Percentiles rank a stretch among this genome's conserved stretches.
phyloP scores from a whole-genome alignment of 2,888 invertebrate species.

The Lithophane ornitopus region DNA sequence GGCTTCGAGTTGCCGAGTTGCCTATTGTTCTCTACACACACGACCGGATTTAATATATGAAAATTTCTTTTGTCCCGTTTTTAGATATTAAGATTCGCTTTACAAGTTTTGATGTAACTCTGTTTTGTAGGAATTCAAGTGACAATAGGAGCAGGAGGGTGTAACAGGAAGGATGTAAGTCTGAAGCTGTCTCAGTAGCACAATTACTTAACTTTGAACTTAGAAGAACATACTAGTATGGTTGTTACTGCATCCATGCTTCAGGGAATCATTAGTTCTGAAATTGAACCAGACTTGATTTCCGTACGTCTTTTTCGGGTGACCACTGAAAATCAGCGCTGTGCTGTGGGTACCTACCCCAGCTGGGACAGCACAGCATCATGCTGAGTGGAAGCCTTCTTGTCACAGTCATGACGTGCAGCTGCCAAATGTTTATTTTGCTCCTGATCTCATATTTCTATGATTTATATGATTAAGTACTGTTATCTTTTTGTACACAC shows the following conservation, averaged over 20 bases:
- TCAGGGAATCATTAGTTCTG: background rate
- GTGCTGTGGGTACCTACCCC: too few relatives aligned
- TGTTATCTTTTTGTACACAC: too few relatives aligned
- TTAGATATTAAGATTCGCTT: conserved; percentile 61
- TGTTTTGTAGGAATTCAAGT: conserved; percentile 50
- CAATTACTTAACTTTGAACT: conserved; percentile 16
- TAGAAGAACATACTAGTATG: conserved; percentile 1
- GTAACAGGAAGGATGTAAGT: conserved; percentile 36
- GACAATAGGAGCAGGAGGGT: conserved; percentile 36
- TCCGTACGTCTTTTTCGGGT: too few relatives aligned
- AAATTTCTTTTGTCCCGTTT: conserved; percentile 62
- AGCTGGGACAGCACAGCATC: too few relatives aligned
- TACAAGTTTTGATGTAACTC: conserved; percentile 54
- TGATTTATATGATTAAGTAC: too few relatives aligned
- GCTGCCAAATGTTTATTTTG: too few relatives aligned
- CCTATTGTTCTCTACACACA: conserved; percentile 62
- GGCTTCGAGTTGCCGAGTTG: conserved; percentile 61
- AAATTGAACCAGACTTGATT: too few relatives aligned
- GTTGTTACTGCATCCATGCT: background rate
- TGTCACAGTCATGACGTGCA: too few relatives aligned
- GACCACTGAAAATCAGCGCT: too few relatives aligned
- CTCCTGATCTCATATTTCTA: too few relatives aligned
- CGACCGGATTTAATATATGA: conserved; percentile 65
- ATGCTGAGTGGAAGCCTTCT: too few relatives aligned
- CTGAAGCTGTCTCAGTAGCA: conserved; percentile 16